Conservation (phyloP, 2,797 vertebrate genomes). For the Pempheris klunzingeri region DNA sequence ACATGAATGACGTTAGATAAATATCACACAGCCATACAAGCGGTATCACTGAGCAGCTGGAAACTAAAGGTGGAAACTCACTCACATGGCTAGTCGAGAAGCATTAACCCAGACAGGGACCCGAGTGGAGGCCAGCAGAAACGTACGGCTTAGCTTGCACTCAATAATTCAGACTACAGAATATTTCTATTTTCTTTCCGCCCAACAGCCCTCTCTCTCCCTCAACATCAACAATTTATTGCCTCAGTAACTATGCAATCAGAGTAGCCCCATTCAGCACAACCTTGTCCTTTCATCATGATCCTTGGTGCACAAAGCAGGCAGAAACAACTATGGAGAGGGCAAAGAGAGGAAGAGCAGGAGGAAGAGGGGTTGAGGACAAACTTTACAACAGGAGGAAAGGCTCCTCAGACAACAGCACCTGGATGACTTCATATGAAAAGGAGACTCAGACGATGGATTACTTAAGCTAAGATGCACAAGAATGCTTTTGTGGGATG, state of each 20-base stretch:
- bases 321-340: conserved; percentile 54
- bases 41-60: conserved; percentile 18
- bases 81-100: conserved; percentile 16
- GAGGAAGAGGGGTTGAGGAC: conserved; percentile 44
- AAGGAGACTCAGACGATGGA: conserved; percentile 1
- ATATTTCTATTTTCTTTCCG: conserved; percentile 75
- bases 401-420: conserved; percentile 23
- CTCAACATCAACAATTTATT: conserved; percentile 83
- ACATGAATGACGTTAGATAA: conserved; percentile 12
- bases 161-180: conserved; percentile 81
- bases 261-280: conserved; percentile 68
- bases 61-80: conserved; percentile 15
- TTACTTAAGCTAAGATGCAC: conserved; percentile 1
- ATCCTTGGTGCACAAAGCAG: conserved; percentile 62
- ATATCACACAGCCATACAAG: conserved; percentile 5
- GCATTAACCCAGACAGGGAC: conserved; percentile 33
- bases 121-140: conserved; percentile 40
- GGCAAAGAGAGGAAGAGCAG: conserved; percentile 53
- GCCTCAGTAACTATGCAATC: conserved; percentile 75
- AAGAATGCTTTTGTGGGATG: neutral
- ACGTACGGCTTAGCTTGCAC: conserved; percentile 53
- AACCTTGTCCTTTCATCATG: conserved; percentile 70
- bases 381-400: conserved; percentile 20
- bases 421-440: conserved; percentile 14
- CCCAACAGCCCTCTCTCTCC: conserved; percentile 59